A percentile compares a stretch with the other conserved stretches of the same genome.
Conservation (phyloP, 2,113 vertebrate genomes). For the Oncorhynchus mykiss region DNA sequence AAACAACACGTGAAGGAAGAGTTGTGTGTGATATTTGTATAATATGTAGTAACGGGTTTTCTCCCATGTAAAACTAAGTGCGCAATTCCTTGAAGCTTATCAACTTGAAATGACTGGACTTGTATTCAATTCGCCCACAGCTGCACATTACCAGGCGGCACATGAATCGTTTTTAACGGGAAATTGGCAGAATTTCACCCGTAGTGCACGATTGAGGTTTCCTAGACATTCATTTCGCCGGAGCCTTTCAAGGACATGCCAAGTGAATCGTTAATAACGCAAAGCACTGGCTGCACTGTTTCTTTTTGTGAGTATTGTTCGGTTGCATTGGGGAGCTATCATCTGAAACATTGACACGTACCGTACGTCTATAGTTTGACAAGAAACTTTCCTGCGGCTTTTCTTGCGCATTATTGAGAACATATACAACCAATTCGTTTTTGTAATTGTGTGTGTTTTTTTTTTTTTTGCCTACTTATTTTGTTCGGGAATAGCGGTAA, state of each 20-base stretch:
- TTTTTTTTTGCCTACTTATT: not conserved
- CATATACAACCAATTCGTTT: not conserved
- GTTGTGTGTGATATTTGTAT: not conserved
- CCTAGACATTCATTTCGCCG: constrained; percentile 40
- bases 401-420: not conserved
- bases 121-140: constrained; percentile 12
- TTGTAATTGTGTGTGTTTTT: no score
- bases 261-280: constrained; percentile 60
- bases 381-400: not conserved
- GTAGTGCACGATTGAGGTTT: constrained; percentile 46
- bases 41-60: not conserved
- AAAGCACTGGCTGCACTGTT: constrained; percentile 37
- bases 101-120: not conserved
- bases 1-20: not conserved
- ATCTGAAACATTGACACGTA: not conserved
- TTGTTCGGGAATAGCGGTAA: not conserved
- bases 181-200: constrained; percentile 35
- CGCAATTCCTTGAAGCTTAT: not conserved
- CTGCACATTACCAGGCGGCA: not conserved
- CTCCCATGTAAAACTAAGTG: not conserved
- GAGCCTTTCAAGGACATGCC: constrained; percentile 48
- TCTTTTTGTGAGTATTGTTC: constrained; percentile 37
- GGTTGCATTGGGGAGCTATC: not conserved
- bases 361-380: not conserved
- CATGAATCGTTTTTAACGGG: constrained; percentile 20